Evolutionary conservation across 2,888 invertebrate species (phyloP).

Genomic region (Willowsia nigromaculata): DNA sequence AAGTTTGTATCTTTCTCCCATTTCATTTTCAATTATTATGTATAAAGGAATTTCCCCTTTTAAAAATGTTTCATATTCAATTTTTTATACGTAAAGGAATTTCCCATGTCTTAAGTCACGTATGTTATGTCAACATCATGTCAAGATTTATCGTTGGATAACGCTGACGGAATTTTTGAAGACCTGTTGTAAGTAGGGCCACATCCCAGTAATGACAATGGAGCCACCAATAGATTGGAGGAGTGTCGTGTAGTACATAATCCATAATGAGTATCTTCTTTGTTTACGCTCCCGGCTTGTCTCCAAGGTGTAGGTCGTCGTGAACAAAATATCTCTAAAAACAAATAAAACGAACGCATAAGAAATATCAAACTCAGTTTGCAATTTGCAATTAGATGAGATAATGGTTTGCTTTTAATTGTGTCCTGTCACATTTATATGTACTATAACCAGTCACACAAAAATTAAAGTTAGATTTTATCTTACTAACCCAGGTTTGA

Average conservation of each 20-base stretch:
- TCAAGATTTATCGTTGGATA: background rate
- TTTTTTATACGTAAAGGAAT: no score
- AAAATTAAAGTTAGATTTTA: background rate
- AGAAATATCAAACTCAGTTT: background rate
- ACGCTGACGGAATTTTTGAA: background rate
- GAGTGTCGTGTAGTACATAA: constrained; percentile 94
- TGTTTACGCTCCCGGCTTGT: constrained; percentile 85
- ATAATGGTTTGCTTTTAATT: no score
- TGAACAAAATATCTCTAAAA: constrained; percentile 43
- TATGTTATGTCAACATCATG: no score
- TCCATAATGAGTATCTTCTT: constrained; percentile 89
- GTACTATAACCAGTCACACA: no score
- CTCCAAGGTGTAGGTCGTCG: constrained; percentile 82
- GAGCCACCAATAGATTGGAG: constrained; percentile 93
- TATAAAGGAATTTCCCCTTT: no score
- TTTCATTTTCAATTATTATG: no score
- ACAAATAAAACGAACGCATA: no score
- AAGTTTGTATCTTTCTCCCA: no score
- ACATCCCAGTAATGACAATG: constrained; percentile 91
- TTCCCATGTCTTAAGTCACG: no score
- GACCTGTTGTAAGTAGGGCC: constrained; percentile 93
- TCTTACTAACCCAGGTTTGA: background rate
- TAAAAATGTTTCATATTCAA: no score
- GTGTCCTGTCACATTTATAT: no score
- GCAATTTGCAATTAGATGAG: background rate